Conservation (phyloP, 92 coral and sea anemone genomes). For the Isaurus tuberculatus region DNA sequence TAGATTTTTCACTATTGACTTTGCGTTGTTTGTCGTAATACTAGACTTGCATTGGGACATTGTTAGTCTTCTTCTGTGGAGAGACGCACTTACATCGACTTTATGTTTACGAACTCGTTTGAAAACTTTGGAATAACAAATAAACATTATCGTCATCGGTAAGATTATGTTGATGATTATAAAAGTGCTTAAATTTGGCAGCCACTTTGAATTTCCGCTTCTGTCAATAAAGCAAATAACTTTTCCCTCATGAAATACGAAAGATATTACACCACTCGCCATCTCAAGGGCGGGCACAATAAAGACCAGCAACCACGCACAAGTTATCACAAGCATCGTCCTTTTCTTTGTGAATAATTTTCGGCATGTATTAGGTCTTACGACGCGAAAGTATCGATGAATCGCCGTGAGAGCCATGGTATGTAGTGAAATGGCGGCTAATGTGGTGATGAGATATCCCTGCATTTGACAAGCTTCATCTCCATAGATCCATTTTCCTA, state of each 20-base stretch:
- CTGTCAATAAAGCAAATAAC: constrained; percentile 12
- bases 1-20: constrained; percentile 11
- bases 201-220: constrained; percentile 9
- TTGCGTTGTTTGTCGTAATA: constrained; percentile 1
- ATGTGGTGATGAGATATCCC: constrained; percentile 28
- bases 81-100: constrained; percentile 18
- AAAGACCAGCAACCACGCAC: constrained; percentile 12
- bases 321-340: constrained; percentile 16
- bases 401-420: constrained; percentile 42
- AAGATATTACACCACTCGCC: constrained; percentile 9
- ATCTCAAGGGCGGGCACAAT: constrained; percentile 32
- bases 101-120: constrained; percentile 35
- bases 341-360: constrained; percentile 33
- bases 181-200: constrained; percentile 22
- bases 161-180: constrained; percentile 5
- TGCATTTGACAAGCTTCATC: constrained; percentile 19
- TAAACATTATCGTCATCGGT: constrained; percentile 31
- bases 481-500: constrained; percentile 32
- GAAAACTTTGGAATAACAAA: constrained; percentile 37
- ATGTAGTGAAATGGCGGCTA: constrained; percentile 35
- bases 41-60: not conserved
- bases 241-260: constrained; percentile 34
- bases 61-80: not conserved
- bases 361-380: constrained; percentile 23
- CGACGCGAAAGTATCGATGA: constrained; percentile 45